Evolutionary conservation across 2,113 vertebrate genomes (phyloP), one percentile per base, ranked within the genome.

Genomic region (Bos indicus): DNA sequence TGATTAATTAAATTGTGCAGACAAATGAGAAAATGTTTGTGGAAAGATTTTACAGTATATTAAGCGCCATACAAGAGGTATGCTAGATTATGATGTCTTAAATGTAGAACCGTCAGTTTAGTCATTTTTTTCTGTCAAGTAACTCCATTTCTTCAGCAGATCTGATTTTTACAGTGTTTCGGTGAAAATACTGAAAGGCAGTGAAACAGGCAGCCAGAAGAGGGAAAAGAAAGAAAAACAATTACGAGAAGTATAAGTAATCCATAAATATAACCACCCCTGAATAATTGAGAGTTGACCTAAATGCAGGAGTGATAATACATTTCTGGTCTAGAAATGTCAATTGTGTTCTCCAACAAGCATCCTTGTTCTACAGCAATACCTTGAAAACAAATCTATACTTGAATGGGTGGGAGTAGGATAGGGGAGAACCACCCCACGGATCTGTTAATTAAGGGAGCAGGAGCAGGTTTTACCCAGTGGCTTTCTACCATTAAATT

Each of bases 401-500:
- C 78, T 94, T 82, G 93, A 97, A 95, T 94, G 80, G 94, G 92
- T 7, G 90, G 95, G 74, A 56, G 77, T 88, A 46, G 82, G 40
- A 74, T 87, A n/a, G 43, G 48, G 43, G 71, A 95, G 97, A 96
- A 96, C 95, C 89, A 98, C 94, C 95, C 95, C 91, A 98, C 83
- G 40, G 96, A 97, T 97, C 97, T 98, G 98, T 98, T 98, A 97
- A 98, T 98, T 98, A 98, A 98, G 90, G 96, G 81, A 97, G 93
- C 14, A 0, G 43, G 91, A 97, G 90, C 94, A 77, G 94, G 95
- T 96, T 98, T 98, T 97, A 98, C 95, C 97, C 98, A 97, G 97
- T 98, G 96, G 97, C 96, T 97, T 97, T 98, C 98, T 97, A 97
- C 95, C 95, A 97, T 97, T 98, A 98, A 98, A 98, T 98, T 98